phyloP scores from a whole-genome alignment of 2,797 vertebrate species.

The Rhabdophis nuchalis region DNA sequence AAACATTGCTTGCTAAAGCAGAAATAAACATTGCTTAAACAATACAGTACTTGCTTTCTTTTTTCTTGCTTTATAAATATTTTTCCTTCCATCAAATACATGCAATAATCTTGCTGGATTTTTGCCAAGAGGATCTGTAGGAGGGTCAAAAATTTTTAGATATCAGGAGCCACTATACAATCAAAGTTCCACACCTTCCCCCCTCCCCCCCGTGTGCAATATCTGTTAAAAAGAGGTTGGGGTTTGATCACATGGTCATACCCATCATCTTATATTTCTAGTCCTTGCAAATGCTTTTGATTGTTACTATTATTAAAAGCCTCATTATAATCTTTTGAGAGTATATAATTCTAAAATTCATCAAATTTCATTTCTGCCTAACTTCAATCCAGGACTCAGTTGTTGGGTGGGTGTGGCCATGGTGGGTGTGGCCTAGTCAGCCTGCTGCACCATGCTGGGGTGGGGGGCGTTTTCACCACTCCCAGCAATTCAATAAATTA shows the following conservation, averaged over 20 bases:
- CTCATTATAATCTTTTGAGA: neutral
- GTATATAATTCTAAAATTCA: neutral
- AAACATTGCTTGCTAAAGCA: neutral
- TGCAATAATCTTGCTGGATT: neutral
- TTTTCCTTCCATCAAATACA: neutral
- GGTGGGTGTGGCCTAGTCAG: no score
- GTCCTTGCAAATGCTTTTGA: neutral
- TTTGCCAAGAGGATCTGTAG: neutral
- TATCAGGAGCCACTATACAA: neutral
- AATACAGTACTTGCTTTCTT: neutral
- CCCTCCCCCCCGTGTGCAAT: neutral
- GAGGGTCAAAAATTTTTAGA: neutral
- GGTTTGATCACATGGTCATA: neutral
- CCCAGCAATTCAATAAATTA: neutral
- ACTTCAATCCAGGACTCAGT: neutral
- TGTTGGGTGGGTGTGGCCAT: no score
- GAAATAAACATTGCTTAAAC: no score
- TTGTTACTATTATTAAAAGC: neutral
- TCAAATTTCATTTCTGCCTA: neutral
- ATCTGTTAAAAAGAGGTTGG: neutral
- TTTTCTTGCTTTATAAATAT: neutral
- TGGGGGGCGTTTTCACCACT: no score
- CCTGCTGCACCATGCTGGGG: no score
- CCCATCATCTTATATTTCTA: neutral
- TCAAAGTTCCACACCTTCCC: neutral